Evolutionary conservation across 35 echinoderm and acorn worm genomes (phyloP).

Genomic region (Acanthaster planci): DNA sequence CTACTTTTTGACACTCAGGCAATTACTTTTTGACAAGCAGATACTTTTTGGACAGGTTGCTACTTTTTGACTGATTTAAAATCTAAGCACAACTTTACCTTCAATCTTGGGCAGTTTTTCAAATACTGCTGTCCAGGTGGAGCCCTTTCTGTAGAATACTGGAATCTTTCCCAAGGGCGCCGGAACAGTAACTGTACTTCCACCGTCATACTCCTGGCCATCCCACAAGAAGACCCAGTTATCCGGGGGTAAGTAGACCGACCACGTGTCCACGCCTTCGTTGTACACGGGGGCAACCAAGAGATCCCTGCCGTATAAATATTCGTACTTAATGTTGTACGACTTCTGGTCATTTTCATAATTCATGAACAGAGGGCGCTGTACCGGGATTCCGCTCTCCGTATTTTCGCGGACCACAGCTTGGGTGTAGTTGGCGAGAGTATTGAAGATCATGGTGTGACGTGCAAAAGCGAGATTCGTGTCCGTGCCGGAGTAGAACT

Average conservation of each 20-base stretch:
- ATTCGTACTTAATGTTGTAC: constrained; percentile 84
- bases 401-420: constrained; percentile 60
- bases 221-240: constrained; percentile 64
- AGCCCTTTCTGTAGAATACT: constrained; percentile 47
- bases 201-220: constrained; percentile 33
- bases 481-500: constrained; percentile 77
- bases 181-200: constrained; percentile 19
- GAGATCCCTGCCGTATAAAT: constrained; percentile 82
- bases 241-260: constrained; percentile 76
- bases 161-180: constrained; percentile 49
- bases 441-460: constrained; percentile 61
- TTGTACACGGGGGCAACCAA: constrained; percentile 87
- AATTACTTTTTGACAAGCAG: too few species aligned
- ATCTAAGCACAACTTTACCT: too few species aligned
- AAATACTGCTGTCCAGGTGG: constrained; percentile 37
- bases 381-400: constrained; percentile 75
- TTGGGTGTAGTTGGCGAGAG: constrained; percentile 69
- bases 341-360: constrained; percentile 65
- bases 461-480: constrained; percentile 72
- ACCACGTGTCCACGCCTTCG: constrained; percentile 55
- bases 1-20: too few species aligned
- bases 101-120: constrained; percentile 2
- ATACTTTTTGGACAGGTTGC: too few species aligned
- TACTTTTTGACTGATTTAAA: too few species aligned
- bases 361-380: constrained; percentile 94